phyloP scores from a whole-genome alignment of 2,888 invertebrate genomes.

The Spialia ferax region DNA sequence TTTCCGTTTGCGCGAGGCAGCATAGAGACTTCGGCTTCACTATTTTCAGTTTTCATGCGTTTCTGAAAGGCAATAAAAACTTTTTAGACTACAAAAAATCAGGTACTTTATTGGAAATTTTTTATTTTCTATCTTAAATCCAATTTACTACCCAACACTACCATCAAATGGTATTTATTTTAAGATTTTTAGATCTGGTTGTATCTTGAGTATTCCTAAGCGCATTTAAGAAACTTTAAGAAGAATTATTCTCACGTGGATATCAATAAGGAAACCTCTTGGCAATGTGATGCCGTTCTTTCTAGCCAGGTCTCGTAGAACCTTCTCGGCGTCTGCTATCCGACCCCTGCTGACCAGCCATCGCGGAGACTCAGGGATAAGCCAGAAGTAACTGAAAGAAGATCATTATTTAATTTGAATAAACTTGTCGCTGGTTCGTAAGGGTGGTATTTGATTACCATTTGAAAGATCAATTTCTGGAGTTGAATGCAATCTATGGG shows the following conservation, averaged over 20 bases:
- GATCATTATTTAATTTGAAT: background rate
- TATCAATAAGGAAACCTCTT: conserved; percentile 86
- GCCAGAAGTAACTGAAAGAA: conserved; percentile 86
- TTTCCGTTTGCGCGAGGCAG: conserved; percentile 65
- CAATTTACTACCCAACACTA: too few species aligned
- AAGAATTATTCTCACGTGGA: conserved; percentile 78
- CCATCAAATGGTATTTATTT: too few species aligned
- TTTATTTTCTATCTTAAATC: too few species aligned
- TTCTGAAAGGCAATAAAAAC: too few species aligned
- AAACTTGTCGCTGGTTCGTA: background rate
- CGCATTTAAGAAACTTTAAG: too few species aligned
- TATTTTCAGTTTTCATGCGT: conserved; percentile 68
- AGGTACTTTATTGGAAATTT: too few species aligned
- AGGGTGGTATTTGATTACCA: too few species aligned
- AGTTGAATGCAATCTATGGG: too few species aligned
- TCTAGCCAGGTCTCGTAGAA: conserved; percentile 87
- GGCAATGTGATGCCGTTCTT: conserved; percentile 86
- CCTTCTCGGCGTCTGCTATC: conserved; percentile 89
- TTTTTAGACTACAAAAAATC: too few species aligned
- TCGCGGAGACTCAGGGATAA: conserved; percentile 90
- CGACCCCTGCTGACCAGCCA: conserved; percentile 89
- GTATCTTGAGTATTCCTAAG: too few species aligned
- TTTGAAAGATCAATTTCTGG: too few species aligned
- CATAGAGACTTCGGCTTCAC: conserved; percentile 60
- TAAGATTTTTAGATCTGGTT: too few species aligned